phyloP scores from a whole-genome alignment of 2,888 invertebrate species.

The Diplazon laetatorius region DNA sequence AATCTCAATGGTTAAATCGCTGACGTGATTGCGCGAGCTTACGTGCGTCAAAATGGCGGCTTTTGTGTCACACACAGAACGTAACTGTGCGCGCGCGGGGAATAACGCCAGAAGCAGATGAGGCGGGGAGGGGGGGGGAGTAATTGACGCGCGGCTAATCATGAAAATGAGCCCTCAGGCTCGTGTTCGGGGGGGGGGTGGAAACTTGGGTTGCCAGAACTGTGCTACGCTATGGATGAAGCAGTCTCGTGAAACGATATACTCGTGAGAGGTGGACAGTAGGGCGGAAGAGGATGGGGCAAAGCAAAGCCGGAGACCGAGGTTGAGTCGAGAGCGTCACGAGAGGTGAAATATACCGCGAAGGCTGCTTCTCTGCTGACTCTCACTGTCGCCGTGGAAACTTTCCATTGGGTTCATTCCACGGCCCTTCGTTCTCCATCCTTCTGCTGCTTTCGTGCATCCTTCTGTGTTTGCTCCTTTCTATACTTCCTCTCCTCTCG shows the following conservation, averaged over 20 bases:
- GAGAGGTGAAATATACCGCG: neutral
- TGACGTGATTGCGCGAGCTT: neutral
- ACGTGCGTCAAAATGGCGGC: neutral
- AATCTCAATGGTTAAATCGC: neutral
- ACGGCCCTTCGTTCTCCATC: neutral
- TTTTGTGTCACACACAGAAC: neutral
- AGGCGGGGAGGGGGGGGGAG: neutral
- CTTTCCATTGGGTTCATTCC: neutral
- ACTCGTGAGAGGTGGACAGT: constrained; percentile 10
- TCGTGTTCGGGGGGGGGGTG: constrained; percentile 6
- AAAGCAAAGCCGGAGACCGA: constrained; percentile 11
- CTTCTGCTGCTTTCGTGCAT: too few species aligned
- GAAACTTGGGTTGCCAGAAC: too few species aligned
- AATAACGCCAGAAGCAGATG: neutral
- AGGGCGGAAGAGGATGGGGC: neutral
- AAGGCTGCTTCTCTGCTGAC: neutral
- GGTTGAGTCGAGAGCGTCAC: neutral
- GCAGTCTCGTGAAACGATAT: constrained; percentile 23
- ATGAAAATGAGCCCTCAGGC: neutral
- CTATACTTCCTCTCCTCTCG: too few species aligned
- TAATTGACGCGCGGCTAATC: constrained; percentile 11
- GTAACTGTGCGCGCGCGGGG: neutral
- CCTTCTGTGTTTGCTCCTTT: too few species aligned
- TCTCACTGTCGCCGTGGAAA: neutral
- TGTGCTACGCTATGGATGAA: too few species aligned